Base-by-base conservation (phyloP, 2,113 vertebrate species). In the Passer montanus region DNA sequence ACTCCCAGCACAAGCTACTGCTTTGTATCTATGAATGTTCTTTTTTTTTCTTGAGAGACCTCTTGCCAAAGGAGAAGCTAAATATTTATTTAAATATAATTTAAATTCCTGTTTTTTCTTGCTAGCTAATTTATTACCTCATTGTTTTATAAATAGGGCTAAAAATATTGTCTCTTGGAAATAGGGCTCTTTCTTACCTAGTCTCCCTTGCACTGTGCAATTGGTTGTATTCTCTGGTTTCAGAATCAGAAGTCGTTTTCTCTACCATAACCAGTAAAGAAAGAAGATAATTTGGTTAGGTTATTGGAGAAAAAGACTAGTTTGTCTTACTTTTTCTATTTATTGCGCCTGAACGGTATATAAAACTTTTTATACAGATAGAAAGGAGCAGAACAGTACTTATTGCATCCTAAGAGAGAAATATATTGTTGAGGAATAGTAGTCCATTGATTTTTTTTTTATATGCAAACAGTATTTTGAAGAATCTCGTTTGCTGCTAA, bases 31-130 rank as follows among this genome's bases (percentile, higher is more conserved):
- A 28, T 69, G 74, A 66, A 35, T 19, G 9, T 77, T 84, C 26
- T 15, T 14, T 89, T 75, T 73, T 84, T 79, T 60, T 31, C 59
- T 52, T 53, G 70, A 66, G n/a, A 46, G 10, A 89, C 90, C 89
- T 94, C 97, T 97, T 95, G 63, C 52, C 30, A 77, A 80, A 87
- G 59, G 2, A 96, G 80, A 81, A 96, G 81, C 33, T 75, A 93
- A 97, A 70, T 82, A 93, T 46, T 77, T 94, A 64, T 88, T 93
- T 47, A 84, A 85, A 43, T 75, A 78, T 49, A 74, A 89, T 89
- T 95, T 92, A 68, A 96, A 85, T 95, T 81, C 31, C 22, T 30
- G 16, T 16, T 50, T 73, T 58, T 37, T 74, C 33, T 85, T 86
- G 30, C 55, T 95, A 82, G 64, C 93, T 95, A 67, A 15, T 93